Conservation (phyloP, 2,797 vertebrate genomes). For the Pampus argenteus region DNA sequence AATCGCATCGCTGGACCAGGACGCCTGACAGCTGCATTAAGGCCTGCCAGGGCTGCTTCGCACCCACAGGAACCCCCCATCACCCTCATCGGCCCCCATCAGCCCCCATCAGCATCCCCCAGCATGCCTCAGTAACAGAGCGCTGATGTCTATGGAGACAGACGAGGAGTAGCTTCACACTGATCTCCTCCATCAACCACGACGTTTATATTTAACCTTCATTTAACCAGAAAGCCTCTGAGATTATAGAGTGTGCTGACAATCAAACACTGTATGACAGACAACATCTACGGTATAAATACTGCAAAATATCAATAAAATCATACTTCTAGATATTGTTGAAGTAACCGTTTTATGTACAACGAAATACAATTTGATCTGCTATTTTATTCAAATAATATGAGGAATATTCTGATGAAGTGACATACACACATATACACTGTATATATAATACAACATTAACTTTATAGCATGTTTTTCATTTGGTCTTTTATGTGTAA, state of each 20-base stretch:
- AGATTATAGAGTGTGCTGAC: neutral
- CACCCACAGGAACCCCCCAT: slow-evolving; percentile 41
- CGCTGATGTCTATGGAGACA: slow-evolving; percentile 40
- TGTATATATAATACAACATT: no score
- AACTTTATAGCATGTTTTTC: no score
- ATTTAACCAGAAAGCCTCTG: neutral
- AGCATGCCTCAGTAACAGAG: slow-evolving; percentile 51
- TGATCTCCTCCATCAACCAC: neutral
- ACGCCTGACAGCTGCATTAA: slow-evolving; percentile 82
- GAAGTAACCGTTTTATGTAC: no score
- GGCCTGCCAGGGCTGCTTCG: slow-evolving; percentile 75
- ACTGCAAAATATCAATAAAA: no score
- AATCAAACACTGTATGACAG: no score
- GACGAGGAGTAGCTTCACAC: slow-evolving; percentile 10
- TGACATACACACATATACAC: no score
- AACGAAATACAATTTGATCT: no score
- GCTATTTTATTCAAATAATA: no score
- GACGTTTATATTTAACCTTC: neutral
- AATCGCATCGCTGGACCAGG: slow-evolving; percentile 64
- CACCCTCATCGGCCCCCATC: neutral
- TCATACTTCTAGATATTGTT: no score
- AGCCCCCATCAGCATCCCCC: slow-evolving; percentile 26
- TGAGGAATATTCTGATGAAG: no score
- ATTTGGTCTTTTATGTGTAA: no score
- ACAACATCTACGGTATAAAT: no score